Percentiles rank a stretch among this genome's conserved stretches.
phyloP scores from a whole-genome alignment of 2,888 invertebrate species.

The Graphium colonna region DNA sequence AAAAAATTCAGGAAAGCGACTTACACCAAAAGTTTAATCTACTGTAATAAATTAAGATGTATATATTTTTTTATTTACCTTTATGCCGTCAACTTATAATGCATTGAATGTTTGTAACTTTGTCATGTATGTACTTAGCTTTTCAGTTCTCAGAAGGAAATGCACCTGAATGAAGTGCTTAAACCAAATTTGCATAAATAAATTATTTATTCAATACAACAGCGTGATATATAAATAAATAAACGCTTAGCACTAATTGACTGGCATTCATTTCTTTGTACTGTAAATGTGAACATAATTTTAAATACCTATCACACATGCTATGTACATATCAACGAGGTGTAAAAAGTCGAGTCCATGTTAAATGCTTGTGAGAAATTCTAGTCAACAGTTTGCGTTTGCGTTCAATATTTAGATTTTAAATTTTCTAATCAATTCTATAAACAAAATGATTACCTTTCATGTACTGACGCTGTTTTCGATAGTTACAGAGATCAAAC shows the following conservation, averaged over 20 bases:
- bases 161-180: neutral
- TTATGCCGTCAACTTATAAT: no score
- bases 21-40: no score
- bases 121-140: no score
- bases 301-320: constrained; percentile 13
- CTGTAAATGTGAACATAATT: constrained; percentile 11
- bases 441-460: no score
- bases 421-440: neutral
- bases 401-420: neutral
- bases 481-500: no score
- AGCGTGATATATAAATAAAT: constrained; percentile 16
- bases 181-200: constrained; percentile 13
- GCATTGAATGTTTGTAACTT: no score
- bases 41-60: no score
- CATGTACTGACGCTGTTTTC: no score
- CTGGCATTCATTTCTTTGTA: constrained; percentile 17
- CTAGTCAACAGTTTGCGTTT: neutral
- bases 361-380: constrained; percentile 16
- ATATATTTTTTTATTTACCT: no score
- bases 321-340: constrained; percentile 12
- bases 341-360: constrained; percentile 5
- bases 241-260: constrained; percentile 20
- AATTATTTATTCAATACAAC: constrained; percentile 11
- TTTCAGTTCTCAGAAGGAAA: constrained; percentile 1
- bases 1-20: no score